These are phyloP conservation scores for Sceloporus tristichus DNA, from an alignment of 2,113 vertebrate genomes.

Conservation along the genomic window DNA sequence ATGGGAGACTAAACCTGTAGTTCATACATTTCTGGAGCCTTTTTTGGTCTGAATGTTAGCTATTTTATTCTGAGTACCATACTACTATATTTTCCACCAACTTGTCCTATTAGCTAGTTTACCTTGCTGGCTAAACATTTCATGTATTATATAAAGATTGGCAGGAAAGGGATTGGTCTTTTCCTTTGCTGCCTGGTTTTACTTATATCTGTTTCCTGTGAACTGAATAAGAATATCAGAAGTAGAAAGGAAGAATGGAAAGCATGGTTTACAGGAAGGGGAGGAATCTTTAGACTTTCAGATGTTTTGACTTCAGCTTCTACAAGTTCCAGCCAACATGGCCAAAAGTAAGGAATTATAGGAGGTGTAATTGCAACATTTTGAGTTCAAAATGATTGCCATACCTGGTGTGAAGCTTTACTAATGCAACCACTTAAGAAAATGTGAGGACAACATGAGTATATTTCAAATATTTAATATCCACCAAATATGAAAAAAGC, in stretches of 20 bases:
- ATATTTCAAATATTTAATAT: slow-evolving; percentile 27
- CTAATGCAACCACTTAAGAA: slow-evolving; percentile 19
- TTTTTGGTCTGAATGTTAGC: slow-evolving; percentile 4
- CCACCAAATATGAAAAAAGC: background rate
- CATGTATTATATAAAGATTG: background rate
- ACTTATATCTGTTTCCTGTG: background rate
- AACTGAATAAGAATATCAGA: background rate
- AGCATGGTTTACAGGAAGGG: background rate
- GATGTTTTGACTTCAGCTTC: background rate
- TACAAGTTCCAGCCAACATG: background rate
- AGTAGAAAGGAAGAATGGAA: background rate
- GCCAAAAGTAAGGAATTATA: background rate
- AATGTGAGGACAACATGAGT: background rate
- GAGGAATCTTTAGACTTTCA: background rate
- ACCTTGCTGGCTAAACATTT: background rate
- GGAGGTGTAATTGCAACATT: background rate
- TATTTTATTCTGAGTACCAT: background rate
- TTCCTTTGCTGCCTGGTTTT: background rate
- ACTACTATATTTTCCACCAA: background rate
- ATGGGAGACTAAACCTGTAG: no score
- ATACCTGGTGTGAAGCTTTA: background rate
- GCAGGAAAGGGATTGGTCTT: background rate
- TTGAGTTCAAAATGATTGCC: background rate
- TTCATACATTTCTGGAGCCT: background rate
- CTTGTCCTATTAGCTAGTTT: background rate